These are phyloP conservation scores for Proctacanthus coquilletti DNA, from an alignment of 1,140 invertebrate species.

Conservation along the genomic window DNA sequence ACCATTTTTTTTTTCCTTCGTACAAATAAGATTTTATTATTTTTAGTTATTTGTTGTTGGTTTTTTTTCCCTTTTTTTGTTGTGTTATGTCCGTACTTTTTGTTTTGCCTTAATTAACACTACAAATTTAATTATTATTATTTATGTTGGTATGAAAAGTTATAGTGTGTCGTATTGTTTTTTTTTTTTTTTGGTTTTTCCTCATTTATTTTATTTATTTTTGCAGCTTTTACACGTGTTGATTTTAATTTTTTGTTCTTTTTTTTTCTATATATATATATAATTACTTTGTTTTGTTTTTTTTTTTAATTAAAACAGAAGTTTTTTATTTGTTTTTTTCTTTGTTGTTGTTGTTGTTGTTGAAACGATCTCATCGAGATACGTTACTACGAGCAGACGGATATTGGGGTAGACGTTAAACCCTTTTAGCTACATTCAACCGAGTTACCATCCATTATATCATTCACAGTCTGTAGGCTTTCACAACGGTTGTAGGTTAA, in stretches of 20 bases:
- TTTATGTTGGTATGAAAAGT: no score
- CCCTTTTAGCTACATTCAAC: no score
- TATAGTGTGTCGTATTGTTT: no score
- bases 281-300: no score
- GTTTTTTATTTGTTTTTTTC: neutral
- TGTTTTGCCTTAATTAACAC: neutral
- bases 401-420: no score
- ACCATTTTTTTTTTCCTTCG: neutral
- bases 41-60: neutral
- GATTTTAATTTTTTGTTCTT: no score
- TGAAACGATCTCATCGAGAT: neutral
- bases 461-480: neutral
- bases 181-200: no score
- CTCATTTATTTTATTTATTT: no score
- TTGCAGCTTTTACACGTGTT: no score
- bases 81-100: neutral
- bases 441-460: neutral
- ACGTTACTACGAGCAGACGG: neutral
- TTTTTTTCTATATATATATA: no score
- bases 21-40: neutral
- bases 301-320: no score
- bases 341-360: neutral
- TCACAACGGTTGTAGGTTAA: neutral
- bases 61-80: neutral
- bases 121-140: no score